Percentiles rank a stretch among this genome's conserved stretches.
phyloP scores from a whole-genome alignment of 2,797 vertebrate genomes.

The Gymnoscopelus braueri region DNA sequence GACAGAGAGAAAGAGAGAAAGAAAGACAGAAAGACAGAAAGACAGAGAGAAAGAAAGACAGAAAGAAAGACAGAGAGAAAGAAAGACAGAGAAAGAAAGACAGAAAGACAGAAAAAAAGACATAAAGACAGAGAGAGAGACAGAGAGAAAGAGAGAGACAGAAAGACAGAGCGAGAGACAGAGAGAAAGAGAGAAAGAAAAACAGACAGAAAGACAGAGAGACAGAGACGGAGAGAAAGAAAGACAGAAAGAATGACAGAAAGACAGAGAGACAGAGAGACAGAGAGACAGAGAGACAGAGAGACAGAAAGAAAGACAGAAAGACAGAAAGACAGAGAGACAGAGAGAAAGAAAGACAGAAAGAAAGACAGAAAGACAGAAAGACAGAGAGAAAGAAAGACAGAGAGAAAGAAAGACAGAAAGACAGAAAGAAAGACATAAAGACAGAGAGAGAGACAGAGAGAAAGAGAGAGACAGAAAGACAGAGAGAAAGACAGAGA shows the following conservation, averaged over 20 bases:
- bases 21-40: too few relatives aligned
- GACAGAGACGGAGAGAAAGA: too few relatives aligned
- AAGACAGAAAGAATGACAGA: not conserved
- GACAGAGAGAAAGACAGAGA: not conserved
- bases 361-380: too few relatives aligned
- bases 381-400: not conserved
- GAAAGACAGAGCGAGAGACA: not conserved
- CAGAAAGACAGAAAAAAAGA: not conserved
- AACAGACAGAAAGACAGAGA: too few relatives aligned
- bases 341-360: too few relatives aligned
- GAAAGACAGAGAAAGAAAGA: not conserved
- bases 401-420: not conserved
- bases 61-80: too few relatives aligned
- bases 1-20: not conserved
- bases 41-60: too few relatives aligned
- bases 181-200: not conserved
- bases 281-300: not conserved
- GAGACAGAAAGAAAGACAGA: not conserved
- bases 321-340: not conserved
- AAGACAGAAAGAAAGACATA: too few relatives aligned
- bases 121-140: not conserved
- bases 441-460: not conserved
- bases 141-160: not conserved
- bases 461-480: conserved; percentile 12
- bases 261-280: not conserved